A percentile compares a stretch with the other conserved stretches of the same genome.
These are phyloP conservation scores for Urocolius indicus DNA, from an alignment of 2,113 vertebrate genomes.

Conservation along the genomic window DNA sequence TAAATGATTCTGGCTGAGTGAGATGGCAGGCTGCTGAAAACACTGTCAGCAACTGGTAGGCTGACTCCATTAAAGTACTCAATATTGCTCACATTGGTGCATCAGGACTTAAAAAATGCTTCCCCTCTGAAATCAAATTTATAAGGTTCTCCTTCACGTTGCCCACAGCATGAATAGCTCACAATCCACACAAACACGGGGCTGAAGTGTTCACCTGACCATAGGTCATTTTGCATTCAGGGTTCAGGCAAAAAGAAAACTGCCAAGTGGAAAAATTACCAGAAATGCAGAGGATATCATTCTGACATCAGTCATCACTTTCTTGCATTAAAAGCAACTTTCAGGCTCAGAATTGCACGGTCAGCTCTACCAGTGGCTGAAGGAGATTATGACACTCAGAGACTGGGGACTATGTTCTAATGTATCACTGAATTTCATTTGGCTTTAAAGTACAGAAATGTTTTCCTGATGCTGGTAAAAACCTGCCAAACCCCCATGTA, in stretches of 20 bases:
- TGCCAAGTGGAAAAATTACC: neutral
- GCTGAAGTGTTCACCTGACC: neutral
- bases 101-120: constrained; percentile 12
- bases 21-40: constrained; percentile 57
- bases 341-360: neutral
- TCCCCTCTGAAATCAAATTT: neutral
- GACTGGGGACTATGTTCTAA: neutral
- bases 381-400: neutral
- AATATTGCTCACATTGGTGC: constrained; percentile 9
- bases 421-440: neutral
- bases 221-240: neutral
- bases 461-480: neutral
- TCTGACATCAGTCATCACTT: neutral
- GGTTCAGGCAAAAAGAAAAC: constrained; percentile 6
- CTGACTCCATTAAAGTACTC: constrained; percentile 21
- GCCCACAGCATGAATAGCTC: neutral
- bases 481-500: neutral
- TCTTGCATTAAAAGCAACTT: neutral
- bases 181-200: neutral
- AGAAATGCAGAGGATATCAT: neutral
- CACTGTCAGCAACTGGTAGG: constrained; percentile 42
- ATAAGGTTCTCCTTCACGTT: neutral
- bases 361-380: neutral
- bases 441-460: neutral
- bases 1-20: constrained; percentile 29